Base-by-base conservation (phyloP, 2,113 vertebrate genomes). In the Psophia crepitans region DNA sequence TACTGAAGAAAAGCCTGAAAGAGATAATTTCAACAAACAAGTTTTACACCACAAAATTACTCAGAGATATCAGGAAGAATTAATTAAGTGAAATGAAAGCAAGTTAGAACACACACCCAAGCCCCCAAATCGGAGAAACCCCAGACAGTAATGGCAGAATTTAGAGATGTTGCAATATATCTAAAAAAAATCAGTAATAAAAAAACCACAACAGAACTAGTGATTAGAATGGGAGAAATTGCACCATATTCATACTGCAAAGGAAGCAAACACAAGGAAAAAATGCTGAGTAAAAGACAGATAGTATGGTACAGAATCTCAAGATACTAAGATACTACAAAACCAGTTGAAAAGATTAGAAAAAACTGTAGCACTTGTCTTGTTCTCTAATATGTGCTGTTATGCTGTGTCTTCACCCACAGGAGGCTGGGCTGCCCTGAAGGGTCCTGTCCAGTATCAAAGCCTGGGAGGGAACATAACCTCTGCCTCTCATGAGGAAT, bases 371-470 rank as follows among this genome's bases (percentile, higher is more conserved):
- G n/a, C n/a, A n/a, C n/a, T n/a, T n/a, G n/a, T n/a, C n/a, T n/a
- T n/a, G n/a, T n/a, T n/a, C n/a, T n/a, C 14, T 39, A 18, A 14
- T 3, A 5, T 3, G 12, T 11, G 39, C 20, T 24, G 3, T 21
- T 22, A 37, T 0, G 19, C 15, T 43, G n/a, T 22, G 56, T 51
- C 43, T 49, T 39, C 23, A 57, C 8, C 48, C 23, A 26, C 20
- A 53, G 0, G 6, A 64, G 24, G 20, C 20, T 0, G 1, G 61
- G 30, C 39, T 14, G 53, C 39, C 28, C 16, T 10, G 12, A 54
- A 33, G 27, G 22, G 69, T 53, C 66, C 66, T 46, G 58, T 49
- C 28, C 54, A 0, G 0, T 10, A 30, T 6, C 46, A 54, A 69
- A 83, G 39, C 30, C 70, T 30, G 28, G 23, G 33, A 54, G 46